Base-by-base conservation (phyloP, 2,888 invertebrate genomes). In the Oligia latruncula region DNA sequence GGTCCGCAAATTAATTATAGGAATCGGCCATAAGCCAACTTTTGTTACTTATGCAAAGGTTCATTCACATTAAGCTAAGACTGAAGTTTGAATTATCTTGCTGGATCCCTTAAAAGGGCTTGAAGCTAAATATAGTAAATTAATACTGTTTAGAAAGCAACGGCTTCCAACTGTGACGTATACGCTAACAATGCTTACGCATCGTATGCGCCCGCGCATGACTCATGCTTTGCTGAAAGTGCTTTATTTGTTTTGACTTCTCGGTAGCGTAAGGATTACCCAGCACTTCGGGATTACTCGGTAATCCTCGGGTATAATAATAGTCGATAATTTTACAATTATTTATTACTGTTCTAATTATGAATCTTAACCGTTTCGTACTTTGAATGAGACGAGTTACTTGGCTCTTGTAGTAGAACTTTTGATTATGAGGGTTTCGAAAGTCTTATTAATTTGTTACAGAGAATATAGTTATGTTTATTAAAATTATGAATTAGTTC, bases 161-260 rank as follows among this genome's bases (percentile, higher is more conserved):
- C 77, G 72, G 68, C 71, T 58, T n/a, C 71, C 66, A 68, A 72
- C 80, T 75, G 81, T 88, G 88, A 86, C 88, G 88, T 82, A 82
- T 80, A n/a, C 49, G 52, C 58, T 75, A 88, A 86, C 88, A 86
- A 85, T 88, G 88, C 86, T 80, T 88, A 88, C 74, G 86, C 83
- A 85, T 87, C 88, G 81, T 64, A 62, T 75, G 76, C 86, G 71
- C 76, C 9, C 3, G 77, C 73, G 82, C 85, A 84, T 88, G 87
- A 87, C 71, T 88, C 87, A 87, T 71, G 46, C 72, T 60, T 74
- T 58, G 29, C 77, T 71, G 64, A 83, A 85, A 81, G 81, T 77
- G 77, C 74, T 71, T 84, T 81, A 75, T 87, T 87, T 87, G 87
- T 87, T 83, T 88, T 88, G 88, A 86, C 68, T 87, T 87, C 87